Evolutionary conservation across 2,888 invertebrate genomes (phyloP), one percentile per base, ranked within the genome.

Genomic region (Hirtodrosophila cameraria): DNA sequence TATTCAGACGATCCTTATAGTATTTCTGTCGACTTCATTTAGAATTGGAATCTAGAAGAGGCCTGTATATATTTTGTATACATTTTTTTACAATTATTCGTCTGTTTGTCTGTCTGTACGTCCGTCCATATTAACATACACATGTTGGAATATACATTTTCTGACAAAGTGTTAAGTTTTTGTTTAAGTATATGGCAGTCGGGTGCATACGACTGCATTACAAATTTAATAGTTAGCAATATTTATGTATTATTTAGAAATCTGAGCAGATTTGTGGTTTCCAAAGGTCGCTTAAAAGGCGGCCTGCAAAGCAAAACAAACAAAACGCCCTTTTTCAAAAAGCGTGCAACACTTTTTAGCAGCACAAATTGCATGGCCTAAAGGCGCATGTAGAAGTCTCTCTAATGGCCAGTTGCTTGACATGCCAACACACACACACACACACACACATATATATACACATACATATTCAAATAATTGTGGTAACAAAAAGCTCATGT

Each of bases 401-500:
- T 70, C 60, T 60, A 62, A 70, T 66, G 55, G 57, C 55, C 48
- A 66, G 58, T 72, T 58, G 50, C 63, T 71, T 72, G 72, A 66
- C 70, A 71, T 66, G 52, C 72, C 65, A 50, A 52, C 35, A 38
- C 59, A 46, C 35, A 42, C 25, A 61, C 25, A 49, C 50, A 45
- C 11, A 31, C 35, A 59, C 39, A 41, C 35, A 20, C 18, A 35
- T 12, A 39, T 16, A 45, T 35, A n/a, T 12, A 31, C 36, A 38
- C 33, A 43, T n/a, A 23, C 6, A 35, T 6, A 41, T n/a, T 42
- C 18, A 59, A 48, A 72, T 66, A 67, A 54, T 57, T 66, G 65
- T 71, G 66, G 66, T 41, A 62, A 52, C 53, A 57, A 53, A 45
- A 70, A 66, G 72, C 67, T 61, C 72, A 72, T 71, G 70, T 62